These are phyloP conservation scores for Chrysochloris asiatica DNA, from an alignment of 2,113 vertebrate species.

Conservation along the genomic window DNA sequence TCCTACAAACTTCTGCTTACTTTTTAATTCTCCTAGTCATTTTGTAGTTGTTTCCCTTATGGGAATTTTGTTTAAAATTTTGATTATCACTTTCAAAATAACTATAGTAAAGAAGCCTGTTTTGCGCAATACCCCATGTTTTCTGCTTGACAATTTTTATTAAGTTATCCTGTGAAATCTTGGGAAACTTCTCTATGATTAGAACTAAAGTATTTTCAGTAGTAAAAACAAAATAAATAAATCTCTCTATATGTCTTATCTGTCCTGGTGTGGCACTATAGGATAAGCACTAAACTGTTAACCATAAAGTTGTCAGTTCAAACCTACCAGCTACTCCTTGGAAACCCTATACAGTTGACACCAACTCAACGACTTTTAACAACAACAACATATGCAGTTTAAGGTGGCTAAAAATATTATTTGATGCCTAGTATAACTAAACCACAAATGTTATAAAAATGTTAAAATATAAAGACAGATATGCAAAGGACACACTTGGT, in stretches of 20 bases:
- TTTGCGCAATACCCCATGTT: not conserved
- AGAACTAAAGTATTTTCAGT: not conserved
- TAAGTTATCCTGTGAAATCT: constrained; percentile 22
- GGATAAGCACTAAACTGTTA: too few species aligned
- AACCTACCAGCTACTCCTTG: not conserved
- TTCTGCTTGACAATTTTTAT: constrained; percentile 23
- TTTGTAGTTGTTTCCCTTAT: constrained; percentile 10
- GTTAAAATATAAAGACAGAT: not conserved
- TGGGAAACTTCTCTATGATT: not conserved
- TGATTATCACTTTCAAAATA: not conserved
- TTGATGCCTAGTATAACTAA: constrained; percentile 27
- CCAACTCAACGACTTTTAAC: too few species aligned
- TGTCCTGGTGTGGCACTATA: too few species aligned
- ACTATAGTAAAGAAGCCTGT: not conserved
- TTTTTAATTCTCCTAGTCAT: not conserved
- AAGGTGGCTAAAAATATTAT: not conserved
- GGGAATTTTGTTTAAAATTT: not conserved
- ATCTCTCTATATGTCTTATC: not conserved
- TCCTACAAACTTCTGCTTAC: not conserved
- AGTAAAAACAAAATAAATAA: constrained; percentile 1
- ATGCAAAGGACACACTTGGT: too few species aligned
- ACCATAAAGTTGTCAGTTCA: too few species aligned
- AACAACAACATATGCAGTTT: not conserved
- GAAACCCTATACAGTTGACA: too few species aligned
- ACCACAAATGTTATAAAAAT: not conserved